Conservation (phyloP, 2,113 vertebrate genomes). For the Psammodynastes pulverulentus region DNA sequence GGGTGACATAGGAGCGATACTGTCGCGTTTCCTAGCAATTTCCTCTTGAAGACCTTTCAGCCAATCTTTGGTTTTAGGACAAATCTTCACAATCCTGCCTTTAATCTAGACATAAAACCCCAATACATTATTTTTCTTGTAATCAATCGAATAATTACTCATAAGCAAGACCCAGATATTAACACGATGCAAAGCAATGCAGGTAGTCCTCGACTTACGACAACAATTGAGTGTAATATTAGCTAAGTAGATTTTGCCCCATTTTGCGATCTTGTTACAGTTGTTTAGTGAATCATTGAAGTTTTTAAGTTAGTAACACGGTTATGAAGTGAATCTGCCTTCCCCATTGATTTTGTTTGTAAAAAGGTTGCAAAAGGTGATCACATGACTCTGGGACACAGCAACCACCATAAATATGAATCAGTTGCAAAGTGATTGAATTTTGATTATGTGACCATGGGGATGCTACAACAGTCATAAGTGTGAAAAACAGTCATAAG, state of each 20-base stretch:
- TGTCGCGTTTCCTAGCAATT: conserved; percentile 71
- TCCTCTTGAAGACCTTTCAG: conserved; percentile 73
- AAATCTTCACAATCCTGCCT: conserved; percentile 71
- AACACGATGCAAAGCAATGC: not conserved
- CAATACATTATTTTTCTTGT: conserved; percentile 7
- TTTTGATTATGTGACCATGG: not conserved
- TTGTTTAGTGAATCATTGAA: not conserved
- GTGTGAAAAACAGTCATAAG: no score
- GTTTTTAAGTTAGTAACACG: not conserved
- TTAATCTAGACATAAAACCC: conserved; percentile 59
- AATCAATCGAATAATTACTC: not conserved
- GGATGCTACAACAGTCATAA: not conserved
- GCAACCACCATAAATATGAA: not conserved
- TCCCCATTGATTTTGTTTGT: not conserved
- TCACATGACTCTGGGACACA: not conserved
- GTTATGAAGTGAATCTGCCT: not conserved
- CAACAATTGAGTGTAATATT: not conserved
- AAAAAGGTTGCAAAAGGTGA: not conserved
- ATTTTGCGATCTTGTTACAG: not conserved
- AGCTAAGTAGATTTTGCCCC: not conserved
- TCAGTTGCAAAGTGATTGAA: not conserved
- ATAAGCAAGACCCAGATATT: not conserved
- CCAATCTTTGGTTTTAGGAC: conserved; percentile 76
- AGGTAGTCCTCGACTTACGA: not conserved
- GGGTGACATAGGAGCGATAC: conserved; percentile 67